Evolutionary conservation across 2,113 vertebrate genomes (phyloP), one percentile per base, ranked within the genome.

Genomic region (Promerops cafer): DNA sequence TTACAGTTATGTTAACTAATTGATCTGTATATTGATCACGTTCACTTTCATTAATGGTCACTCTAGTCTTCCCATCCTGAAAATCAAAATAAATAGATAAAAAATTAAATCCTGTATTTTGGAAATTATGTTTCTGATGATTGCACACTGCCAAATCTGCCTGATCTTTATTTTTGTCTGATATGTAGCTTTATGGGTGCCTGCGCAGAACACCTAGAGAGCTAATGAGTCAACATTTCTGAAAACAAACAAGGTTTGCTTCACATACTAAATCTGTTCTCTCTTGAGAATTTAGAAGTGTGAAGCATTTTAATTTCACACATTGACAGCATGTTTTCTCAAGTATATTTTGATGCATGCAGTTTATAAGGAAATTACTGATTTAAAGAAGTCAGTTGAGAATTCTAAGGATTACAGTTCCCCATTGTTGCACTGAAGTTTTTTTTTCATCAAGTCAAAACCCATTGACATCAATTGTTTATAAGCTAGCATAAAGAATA

Each of bases 241-340:
- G 88, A 96, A 96, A 93, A 87, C 33, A 90, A 94, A 79, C 20
- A 90, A 70, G 27, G 65, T 89, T 94, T 94, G n/a, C 47, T 82
- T 93, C 56, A 35, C 44, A 49, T 33, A 42, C 6, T 39, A 12
- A 83, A 60, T 81, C 33, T 61, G 16, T 91, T 87, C 81, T 94
- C 81, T 91, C 60, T 52, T 69, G 71, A 79, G 68, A 92, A 37
- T 88, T 93, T 45, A 79, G 24, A 89, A 85, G 5, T 33, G 39
- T 37, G 69, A 64, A 90, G 47, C 18, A 95, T 93, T 94, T 96
- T 95, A 80, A 95, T 94, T 97, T 89, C 57, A 35, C 45, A 82
- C 26, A 30, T 15, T 10, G 17, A n/a, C 49, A 83, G 69, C 70
- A 78, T 1, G 5, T 19, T 85, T 97, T 94, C 63, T 87, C 49